Percentiles rank a stretch among this genome's conserved stretches.
Conservation (phyloP, 2,888 invertebrate species). For the Trissolcus brochymenae region DNA sequence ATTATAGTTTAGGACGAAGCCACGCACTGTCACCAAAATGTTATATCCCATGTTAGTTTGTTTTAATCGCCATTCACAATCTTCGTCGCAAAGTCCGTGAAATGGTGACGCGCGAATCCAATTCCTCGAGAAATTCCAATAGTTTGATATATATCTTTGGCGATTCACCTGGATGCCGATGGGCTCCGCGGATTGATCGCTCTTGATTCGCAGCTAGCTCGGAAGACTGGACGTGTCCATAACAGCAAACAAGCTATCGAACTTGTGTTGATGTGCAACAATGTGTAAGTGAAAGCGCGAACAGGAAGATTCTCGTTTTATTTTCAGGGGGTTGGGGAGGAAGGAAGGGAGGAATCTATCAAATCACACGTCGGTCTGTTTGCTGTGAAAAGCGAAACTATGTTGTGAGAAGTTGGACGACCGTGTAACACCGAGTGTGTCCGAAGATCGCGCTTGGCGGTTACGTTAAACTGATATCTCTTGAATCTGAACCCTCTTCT, state of each 20-base stretch:
- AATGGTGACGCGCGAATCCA: conserved; percentile 53
- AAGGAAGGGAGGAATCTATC: background rate
- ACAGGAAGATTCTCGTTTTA: background rate
- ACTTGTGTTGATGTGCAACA: conserved; percentile 27
- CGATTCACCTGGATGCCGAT: background rate
- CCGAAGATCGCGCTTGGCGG: conserved; percentile 54
- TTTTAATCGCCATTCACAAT: conserved; percentile 47
- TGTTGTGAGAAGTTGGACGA: too few relatives aligned
- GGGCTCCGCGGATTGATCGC: conserved; percentile 58
- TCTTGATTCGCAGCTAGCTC: conserved; percentile 46
- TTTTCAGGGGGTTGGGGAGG: too few relatives aligned
- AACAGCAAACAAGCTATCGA: conserved; percentile 42
- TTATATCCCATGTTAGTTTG: conserved; percentile 18
- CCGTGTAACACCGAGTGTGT: conserved; percentile 37
- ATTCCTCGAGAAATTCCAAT: conserved; percentile 69
- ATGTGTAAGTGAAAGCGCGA: background rate
- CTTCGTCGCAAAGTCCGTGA: conserved; percentile 18
- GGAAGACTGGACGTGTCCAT: conserved; percentile 33
- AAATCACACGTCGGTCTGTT: conserved; percentile 39
- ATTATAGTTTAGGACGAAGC: conserved; percentile 43
- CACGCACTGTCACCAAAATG: conserved; percentile 31
- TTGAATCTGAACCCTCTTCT: conserved; percentile 94
- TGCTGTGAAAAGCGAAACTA: conserved; percentile 24
- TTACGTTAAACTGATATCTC: conserved; percentile 90
- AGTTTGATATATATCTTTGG: conserved; percentile 34